phyloP scores from a whole-genome alignment of 2,797 vertebrate species.

The Takifugu ocellatus region DNA sequence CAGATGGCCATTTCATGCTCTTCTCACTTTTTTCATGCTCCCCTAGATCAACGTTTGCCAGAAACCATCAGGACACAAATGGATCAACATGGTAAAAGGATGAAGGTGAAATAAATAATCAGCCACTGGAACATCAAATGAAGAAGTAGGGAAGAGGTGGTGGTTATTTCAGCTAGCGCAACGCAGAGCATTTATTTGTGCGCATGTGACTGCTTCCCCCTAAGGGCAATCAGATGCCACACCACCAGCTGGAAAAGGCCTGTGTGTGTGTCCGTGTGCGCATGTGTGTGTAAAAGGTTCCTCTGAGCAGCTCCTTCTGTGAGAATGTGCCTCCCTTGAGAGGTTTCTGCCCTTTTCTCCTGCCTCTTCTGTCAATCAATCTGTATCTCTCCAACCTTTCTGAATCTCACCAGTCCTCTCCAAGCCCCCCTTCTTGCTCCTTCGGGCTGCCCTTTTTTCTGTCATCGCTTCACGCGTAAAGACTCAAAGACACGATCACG shows the following conservation, averaged over 20 bases:
- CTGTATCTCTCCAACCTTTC: not conserved
- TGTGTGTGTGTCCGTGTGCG: constrained; percentile 6
- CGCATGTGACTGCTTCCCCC: constrained; percentile 34
- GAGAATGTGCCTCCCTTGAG: constrained; percentile 37
- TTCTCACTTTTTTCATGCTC: not conserved
- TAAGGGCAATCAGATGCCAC: constrained; percentile 45
- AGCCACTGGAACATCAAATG: no score
- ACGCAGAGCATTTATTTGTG: no score
- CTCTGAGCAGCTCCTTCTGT: constrained; percentile 38
- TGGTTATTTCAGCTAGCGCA: no score
- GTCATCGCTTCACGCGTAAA: constrained; percentile 12
- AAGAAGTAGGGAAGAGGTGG: no score
- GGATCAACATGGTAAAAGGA: no score
- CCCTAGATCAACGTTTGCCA: no score
- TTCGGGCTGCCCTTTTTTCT: not conserved
- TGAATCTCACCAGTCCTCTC: not conserved
- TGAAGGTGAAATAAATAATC: no score
- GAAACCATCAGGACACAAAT: no score
- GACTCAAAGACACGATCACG: not conserved
- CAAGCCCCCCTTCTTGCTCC: not conserved
- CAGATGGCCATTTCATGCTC: constrained; percentile 37
- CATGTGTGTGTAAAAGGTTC: constrained; percentile 27
- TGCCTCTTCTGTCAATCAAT: constrained; percentile 40
- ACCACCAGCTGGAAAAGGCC: constrained; percentile 49
- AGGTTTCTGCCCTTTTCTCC: constrained; percentile 47